Percentiles rank a stretch among this genome's conserved stretches.
phyloP scores from a whole-genome alignment of 2,888 invertebrate species.

The Brachylomia viminalis region DNA sequence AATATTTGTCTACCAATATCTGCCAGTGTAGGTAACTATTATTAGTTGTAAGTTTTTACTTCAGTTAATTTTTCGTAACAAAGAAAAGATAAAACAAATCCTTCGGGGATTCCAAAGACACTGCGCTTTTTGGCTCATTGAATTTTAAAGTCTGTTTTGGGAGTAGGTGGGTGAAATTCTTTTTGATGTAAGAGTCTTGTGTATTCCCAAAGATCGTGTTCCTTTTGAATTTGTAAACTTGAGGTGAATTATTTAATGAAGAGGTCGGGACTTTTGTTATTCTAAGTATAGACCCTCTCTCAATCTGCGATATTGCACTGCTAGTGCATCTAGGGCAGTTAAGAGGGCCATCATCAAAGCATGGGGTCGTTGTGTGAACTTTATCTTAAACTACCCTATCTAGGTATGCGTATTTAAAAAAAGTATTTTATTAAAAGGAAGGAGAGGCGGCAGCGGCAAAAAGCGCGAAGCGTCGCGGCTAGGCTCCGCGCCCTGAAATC shows the following conservation, averaged over 20 bases:
- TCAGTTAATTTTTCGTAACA: too few relatives aligned
- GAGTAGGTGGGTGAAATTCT: slow-evolving; percentile 8
- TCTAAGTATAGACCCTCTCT: fast-evolving
- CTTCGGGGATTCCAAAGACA: background rate
- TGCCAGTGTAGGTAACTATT: background rate
- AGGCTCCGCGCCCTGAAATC: too few relatives aligned
- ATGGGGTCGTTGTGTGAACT: background rate
- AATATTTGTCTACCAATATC: too few relatives aligned
- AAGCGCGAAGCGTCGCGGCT: too few relatives aligned
- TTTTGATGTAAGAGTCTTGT: slow-evolving; percentile 14
- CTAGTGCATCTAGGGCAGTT: background rate
- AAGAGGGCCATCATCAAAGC: background rate
- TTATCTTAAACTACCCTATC: background rate
- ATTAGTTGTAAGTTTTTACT: background rate
- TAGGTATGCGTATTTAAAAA: too few relatives aligned
- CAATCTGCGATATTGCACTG: background rate
- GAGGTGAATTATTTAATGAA: slow-evolving; percentile 23
- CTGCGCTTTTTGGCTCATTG: background rate
- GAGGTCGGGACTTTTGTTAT: background rate
- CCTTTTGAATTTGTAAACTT: background rate
- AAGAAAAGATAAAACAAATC: background rate
- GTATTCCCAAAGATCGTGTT: background rate
- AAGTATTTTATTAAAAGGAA: too few relatives aligned
- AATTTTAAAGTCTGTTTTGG: slow-evolving; percentile 24
- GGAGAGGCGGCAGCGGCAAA: too few relatives aligned